Percentiles rank a stretch among this genome's conserved stretches.
Evolutionary conservation across 2,797 vertebrate genomes (phyloP).

Genomic region (Chanos chanos): DNA sequence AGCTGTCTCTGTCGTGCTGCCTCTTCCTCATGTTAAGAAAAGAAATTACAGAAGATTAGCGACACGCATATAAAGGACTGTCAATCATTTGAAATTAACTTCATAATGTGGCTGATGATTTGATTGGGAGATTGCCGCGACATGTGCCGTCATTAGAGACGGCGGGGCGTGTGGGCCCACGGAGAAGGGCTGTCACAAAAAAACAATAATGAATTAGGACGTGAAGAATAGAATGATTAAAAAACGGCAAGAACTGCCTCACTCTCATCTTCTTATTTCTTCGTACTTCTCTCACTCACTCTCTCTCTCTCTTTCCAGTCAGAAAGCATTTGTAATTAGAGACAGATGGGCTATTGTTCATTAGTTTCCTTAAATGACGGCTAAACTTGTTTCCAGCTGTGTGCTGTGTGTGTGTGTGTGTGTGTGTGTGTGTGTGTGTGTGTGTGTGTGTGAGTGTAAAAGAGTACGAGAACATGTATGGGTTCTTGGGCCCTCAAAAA

Average conservation of each 20-base stretch:
- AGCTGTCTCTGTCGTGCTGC: not conserved
- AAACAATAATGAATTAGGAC: conserved; percentile 45
- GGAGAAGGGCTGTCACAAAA: conserved; percentile 40
- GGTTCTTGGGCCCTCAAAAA: no score
- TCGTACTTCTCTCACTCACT: conserved; percentile 26
- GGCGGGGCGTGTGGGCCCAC: conserved; percentile 34
- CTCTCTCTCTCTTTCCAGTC: conserved; percentile 30
- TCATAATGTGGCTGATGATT: conserved; percentile 60
- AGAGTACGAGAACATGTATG: conserved; percentile 3
- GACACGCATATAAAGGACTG: conserved; percentile 68
- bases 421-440: not conserved
- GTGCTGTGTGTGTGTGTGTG: conserved; percentile 1
- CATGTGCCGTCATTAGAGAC: conserved; percentile 54
- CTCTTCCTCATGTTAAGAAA: conserved; percentile 46
- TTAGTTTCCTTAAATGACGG: conserved; percentile 10
- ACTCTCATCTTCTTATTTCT: conserved; percentile 30
- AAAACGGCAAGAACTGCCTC: conserved; percentile 18
- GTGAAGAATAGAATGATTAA: conserved; percentile 35
- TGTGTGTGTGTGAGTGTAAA: conserved; percentile 1
- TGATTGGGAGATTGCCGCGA: conserved; percentile 60
- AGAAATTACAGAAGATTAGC: conserved; percentile 63
- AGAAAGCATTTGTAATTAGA: conserved; percentile 36
- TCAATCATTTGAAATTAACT: conserved; percentile 77
- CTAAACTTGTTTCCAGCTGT: conserved; percentile 11
- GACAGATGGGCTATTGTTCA: conserved; percentile 26